Evolutionary conservation across 2,113 vertebrate genomes (phyloP).

Genomic region (Puffinus mauretanicus): DNA sequence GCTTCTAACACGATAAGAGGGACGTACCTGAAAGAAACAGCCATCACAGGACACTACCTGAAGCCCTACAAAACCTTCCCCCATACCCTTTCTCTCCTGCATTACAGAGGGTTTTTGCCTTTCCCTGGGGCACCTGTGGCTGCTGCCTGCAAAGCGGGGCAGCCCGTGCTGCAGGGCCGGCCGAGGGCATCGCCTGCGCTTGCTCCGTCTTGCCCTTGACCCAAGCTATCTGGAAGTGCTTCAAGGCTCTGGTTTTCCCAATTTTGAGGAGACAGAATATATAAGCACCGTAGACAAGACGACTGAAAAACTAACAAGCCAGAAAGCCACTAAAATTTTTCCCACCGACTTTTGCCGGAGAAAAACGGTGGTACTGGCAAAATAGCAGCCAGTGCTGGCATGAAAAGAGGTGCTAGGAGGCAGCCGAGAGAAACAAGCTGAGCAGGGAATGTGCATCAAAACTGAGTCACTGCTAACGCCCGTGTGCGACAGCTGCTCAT

Average conservation of each 20-base stretch:
- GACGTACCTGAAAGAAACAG: accelerated
- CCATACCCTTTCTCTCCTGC: neutral
- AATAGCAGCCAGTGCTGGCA: neutral
- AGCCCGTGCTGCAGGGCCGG: neutral
- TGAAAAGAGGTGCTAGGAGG: neutral
- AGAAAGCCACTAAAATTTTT: neutral
- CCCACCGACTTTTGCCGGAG: neutral
- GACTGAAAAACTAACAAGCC: neutral
- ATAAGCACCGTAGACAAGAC: accelerated
- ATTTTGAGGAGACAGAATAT: neutral
- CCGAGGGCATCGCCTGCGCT: neutral
- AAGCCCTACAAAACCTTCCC: neutral
- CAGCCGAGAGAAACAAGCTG: neutral
- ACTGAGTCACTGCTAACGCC: neutral
- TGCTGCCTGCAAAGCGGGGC: neutral
- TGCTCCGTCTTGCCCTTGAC: neutral
- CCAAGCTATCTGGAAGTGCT: neutral
- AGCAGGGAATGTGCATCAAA: neutral
- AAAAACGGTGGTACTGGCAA: neutral
- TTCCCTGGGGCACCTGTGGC: neutral
- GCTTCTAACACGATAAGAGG: accelerated
- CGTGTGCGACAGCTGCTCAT: neutral
- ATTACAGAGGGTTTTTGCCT: neutral
- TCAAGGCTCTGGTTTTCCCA: neutral
- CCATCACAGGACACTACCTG: neutral